Evolutionary conservation across 1,140 invertebrate genomes (phyloP), one percentile per base, ranked within the genome.

Genomic region (Nephila pilipes): DNA sequence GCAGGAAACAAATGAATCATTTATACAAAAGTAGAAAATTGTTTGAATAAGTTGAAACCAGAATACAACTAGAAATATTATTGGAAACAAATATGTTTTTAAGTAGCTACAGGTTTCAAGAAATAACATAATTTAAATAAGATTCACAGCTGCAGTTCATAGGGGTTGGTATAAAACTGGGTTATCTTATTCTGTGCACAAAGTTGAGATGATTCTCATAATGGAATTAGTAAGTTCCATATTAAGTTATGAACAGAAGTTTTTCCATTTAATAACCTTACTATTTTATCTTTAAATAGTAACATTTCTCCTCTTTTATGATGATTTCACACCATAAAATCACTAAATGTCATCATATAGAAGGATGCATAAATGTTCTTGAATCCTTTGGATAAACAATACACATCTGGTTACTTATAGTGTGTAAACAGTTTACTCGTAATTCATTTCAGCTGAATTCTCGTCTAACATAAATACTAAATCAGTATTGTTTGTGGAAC

Each of bases 381-480:
- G 5, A 10, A 14, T 69, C 25, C 18, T 75, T 36, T 29, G 3
- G 20, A 75, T 12, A 65, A n/a, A 29, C 25, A 25, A 2, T 12
- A 6, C 22, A n/a, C 22, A 29, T 14, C 22, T 25, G 10, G n/a
- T 65, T n/a, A 65, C 25, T 65, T 25, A n/a, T n/a, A 65, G 25
- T 65, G 63, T 29, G 25, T 2, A 12, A 14, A 18, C 10, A 18
- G 69, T 75, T 8, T 18, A 20, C 16, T 75, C 63, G 18, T 32
- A 36, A 2, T 32, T 75, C 29, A 32, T 75, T 18, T 75, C 10
- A 32, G 25, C 32, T 18, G 29, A 32, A 18, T 75, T 75, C 29
- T n/a, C 32, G 10, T 83, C 54, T 46, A 83, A 83, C 80, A 83
- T 55, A 83, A 54, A 83, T 54, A 83, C 38, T 54, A 83, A 83